phyloP scores from a whole-genome alignment of 2,888 invertebrate species.

The Agapostemon virescens region DNA sequence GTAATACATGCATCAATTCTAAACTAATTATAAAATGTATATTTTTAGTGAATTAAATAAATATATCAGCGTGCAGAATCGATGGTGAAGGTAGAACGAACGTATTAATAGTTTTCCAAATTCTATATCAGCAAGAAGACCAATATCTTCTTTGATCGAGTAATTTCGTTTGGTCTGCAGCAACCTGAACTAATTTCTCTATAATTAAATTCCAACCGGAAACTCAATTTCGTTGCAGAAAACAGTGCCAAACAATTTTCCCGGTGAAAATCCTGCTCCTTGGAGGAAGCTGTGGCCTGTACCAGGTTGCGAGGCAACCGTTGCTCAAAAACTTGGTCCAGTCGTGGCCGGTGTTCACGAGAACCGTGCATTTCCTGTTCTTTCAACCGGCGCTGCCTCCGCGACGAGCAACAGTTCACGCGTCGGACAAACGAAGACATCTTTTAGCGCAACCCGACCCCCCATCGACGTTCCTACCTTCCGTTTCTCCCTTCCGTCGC shows the following conservation, averaged over 20 bases:
- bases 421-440: slow-evolving; percentile 56
- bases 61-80: no score
- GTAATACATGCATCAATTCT: no score
- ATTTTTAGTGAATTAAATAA: no score
- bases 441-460: slow-evolving; percentile 30
- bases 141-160: not conserved
- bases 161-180: not conserved
- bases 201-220: not conserved
- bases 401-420: slow-evolving; percentile 31
- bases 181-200: not conserved
- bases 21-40: no score
- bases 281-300: not conserved
- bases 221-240: not conserved
- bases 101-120: not conserved
- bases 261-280: not conserved
- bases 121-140: not conserved
- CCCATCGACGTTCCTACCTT: slow-evolving; percentile 29
- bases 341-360: not conserved
- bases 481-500: slow-evolving; percentile 36
- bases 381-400: not conserved
- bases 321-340: slow-evolving; percentile 10
- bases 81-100: no score
- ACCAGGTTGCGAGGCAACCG: not conserved
- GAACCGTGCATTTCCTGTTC: slow-evolving; percentile 13
- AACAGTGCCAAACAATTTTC: not conserved